A percentile compares a stretch with the other conserved stretches of the same genome.
These are phyloP conservation scores for Calliopum simillimum DNA, from an alignment of 2,888 invertebrate genomes.

Conservation along the genomic window DNA sequence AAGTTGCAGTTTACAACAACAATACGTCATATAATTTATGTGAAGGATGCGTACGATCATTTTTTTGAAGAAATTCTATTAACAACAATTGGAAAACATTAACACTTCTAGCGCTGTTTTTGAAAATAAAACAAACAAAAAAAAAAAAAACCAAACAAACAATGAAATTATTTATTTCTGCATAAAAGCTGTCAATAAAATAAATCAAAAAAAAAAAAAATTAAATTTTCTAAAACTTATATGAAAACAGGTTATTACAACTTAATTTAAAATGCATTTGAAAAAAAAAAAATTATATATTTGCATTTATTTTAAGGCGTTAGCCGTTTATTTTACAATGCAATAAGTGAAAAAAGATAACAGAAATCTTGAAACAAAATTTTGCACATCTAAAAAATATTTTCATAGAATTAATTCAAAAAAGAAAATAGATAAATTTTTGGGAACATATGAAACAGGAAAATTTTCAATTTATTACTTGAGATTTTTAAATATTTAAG, in stretches of 20 bases:
- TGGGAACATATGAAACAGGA: background rate
- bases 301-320: background rate
- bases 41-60: conserved; percentile 19
- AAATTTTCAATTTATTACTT: background rate
- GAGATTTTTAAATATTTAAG: conserved; percentile 8
- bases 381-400: background rate
- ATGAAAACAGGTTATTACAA: background rate
- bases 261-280: background rate
- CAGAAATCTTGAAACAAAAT: background rate
- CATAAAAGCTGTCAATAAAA: background rate
- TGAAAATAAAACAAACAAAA: background rate
- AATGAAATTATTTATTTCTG: no score
- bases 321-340: background rate
- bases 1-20: conserved; percentile 21
- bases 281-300: background rate
- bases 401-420: no score
- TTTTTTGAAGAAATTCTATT: conserved; percentile 13
- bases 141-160: no score
- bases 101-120: conserved; percentile 34
- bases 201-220: background rate
- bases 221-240: background rate
- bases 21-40: conserved; percentile 4
- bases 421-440: no score
- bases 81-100: conserved; percentile 37
- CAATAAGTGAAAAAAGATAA: background rate